A percentile compares a stretch with the other conserved stretches of the same genome.
Conservation (phyloP, 2,797 vertebrate species). For the Spea hammondii region DNA sequence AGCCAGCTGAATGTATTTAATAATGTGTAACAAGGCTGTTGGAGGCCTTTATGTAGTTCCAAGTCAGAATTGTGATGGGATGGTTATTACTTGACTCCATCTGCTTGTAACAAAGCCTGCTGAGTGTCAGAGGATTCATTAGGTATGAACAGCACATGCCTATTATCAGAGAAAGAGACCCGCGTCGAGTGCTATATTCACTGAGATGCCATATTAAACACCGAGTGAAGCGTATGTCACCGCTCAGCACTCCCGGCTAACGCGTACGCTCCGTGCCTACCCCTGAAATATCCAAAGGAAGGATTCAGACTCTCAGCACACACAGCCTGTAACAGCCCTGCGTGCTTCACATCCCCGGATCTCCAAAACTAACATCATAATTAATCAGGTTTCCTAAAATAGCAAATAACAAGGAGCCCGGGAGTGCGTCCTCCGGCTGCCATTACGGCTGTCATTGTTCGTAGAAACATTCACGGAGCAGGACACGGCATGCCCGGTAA, state of each 20-base stretch:
- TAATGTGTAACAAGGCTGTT: constrained; percentile 17
- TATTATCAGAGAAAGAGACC: constrained; percentile 2
- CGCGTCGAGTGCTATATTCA: background rate
- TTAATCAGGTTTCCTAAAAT: too few species aligned
- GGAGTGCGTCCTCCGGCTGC: too few species aligned
- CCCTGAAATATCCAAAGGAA: too few species aligned
- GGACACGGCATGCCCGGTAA: too few species aligned
- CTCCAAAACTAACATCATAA: too few species aligned
- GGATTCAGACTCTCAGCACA: background rate
- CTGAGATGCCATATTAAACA: background rate
- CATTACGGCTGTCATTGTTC: too few species aligned
- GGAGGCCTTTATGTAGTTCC: constrained; percentile 28
- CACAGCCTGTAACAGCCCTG: too few species aligned
- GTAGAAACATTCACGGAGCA: too few species aligned
- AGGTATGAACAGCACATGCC: constrained; percentile 9
- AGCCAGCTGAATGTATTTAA: background rate
- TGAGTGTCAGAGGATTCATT: background rate
- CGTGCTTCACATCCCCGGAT: too few species aligned
- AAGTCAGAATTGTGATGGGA: constrained; percentile 18
- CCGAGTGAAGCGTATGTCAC: background rate
- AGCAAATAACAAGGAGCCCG: too few species aligned
- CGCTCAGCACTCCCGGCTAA: too few species aligned
- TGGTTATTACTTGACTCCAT: constrained; percentile 29
- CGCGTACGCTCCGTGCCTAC: too few species aligned
- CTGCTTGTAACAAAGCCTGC: constrained; percentile 12